phyloP scores from a whole-genome alignment of 1,140 invertebrate species.

The Anoplophora glabripennis region DNA sequence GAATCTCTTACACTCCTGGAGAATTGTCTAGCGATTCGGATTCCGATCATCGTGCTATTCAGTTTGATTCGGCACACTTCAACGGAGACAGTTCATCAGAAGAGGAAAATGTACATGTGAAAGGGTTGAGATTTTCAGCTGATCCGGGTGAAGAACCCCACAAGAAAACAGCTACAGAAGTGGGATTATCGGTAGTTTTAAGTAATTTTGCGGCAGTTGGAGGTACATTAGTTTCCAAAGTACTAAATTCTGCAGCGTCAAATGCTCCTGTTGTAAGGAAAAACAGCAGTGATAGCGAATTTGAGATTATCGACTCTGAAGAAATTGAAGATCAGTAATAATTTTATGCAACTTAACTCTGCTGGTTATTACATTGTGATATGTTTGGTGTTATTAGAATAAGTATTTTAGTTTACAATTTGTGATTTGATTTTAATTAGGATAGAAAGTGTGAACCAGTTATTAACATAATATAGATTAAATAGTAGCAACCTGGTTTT shows the following conservation, averaged over 20 bases:
- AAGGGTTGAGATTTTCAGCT: constrained; percentile 27
- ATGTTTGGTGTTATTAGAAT: no score
- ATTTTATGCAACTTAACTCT: no score
- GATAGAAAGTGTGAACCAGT: no score
- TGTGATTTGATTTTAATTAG: no score
- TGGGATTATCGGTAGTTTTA: constrained; percentile 4
- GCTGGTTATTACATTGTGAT: no score
- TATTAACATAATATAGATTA: no score
- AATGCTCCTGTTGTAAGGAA: constrained; percentile 14
- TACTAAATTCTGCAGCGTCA: constrained; percentile 12
- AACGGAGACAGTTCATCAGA: constrained; percentile 37
- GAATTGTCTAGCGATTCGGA: constrained; percentile 40
- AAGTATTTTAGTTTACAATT: no score
- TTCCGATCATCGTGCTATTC: constrained; percentile 34
- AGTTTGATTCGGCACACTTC: constrained; percentile 39
- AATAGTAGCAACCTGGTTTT: no score
- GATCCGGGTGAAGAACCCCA: constrained; percentile 12
- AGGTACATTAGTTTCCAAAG: constrained; percentile 26
- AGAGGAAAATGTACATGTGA: constrained; percentile 30
- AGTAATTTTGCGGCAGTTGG: constrained; percentile 11
- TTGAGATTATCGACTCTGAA: constrained; percentile 38
- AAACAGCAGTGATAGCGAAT: constrained; percentile 40
- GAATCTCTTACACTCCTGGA: constrained; percentile 23
- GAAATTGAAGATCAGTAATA: constrained; percentile 15
- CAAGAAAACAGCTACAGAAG: constrained; percentile 6